A percentile compares a stretch with the other conserved stretches of the same genome.
These are phyloP conservation scores for Aleiodes testaceus DNA, from an alignment of 2,888 invertebrate species.

Conservation along the genomic window DNA sequence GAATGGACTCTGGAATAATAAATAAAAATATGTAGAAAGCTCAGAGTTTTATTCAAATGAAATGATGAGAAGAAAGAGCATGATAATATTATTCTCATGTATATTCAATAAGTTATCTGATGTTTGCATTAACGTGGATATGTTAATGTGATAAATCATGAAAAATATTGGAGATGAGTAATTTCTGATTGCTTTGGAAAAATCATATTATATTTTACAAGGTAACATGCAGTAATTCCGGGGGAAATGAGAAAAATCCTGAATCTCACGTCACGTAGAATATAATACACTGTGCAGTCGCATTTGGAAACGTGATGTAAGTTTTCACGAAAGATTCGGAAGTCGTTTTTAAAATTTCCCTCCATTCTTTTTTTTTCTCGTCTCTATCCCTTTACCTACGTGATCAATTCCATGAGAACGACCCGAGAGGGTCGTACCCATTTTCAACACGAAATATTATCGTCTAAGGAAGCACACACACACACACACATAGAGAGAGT, in stretches of 20 bases:
- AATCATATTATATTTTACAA: no score
- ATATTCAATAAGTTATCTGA: no score
- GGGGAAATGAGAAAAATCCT: constrained; percentile 24
- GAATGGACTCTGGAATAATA: no score
- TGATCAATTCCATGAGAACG: constrained; percentile 51
- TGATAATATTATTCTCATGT: no score
- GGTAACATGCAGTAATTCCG: constrained; percentile 7
- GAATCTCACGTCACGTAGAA: constrained; percentile 26
- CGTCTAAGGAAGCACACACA: constrained; percentile 37
- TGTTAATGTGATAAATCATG: no score
- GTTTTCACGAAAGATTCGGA: constrained; percentile 20
- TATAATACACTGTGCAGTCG: constrained; percentile 22
- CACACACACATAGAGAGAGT: no score
- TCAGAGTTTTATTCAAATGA: no score
- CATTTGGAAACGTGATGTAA: constrained; percentile 25
- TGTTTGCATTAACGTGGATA: no score
- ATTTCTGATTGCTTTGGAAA: no score
- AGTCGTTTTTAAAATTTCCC: constrained; percentile 21
- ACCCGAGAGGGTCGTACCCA: constrained; percentile 50
- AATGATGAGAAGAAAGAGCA: no score
- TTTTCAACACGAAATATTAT: constrained; percentile 54
- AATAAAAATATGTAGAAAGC: no score
- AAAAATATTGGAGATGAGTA: no score
- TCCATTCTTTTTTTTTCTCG: background rate
- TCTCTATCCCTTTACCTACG: constrained; percentile 37